Evolutionary conservation across 1,140 invertebrate species (phyloP), one percentile per base, ranked within the genome.

Genomic region (Carposina sasakii): DNA sequence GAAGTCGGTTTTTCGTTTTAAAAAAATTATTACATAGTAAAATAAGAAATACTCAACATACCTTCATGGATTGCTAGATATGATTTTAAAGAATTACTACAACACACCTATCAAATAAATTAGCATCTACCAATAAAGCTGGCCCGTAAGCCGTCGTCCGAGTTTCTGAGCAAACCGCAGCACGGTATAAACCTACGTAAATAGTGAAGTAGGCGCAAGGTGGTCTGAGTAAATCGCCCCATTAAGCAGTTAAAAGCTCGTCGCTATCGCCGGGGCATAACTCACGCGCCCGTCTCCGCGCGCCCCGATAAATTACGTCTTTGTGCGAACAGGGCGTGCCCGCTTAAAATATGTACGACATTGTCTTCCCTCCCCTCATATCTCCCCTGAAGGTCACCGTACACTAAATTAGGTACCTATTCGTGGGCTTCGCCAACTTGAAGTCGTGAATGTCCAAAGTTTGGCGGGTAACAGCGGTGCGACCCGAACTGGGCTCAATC

Each of bases 241-340:
- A 83, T 81, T 83, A 78, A 72, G 70, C 76, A 81, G 76, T 81
- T 83, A 83, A 83, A 83, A 83, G 78, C 76, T 79, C 78, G 74
- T 78, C 74, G 75, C 76, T 79, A 83, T 83, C 76, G 75, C 64
- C 67, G 67, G 67, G 52, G 71, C 71, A 83, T 83, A 78, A 83
- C 72, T 82, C 76, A 81, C 70, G 52, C 75, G 53, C 74, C 72
- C 74, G 76, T 78, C 78, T 82, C 75, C 75, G 67, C 76, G 73
- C 69, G 76, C 67, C 71, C 75, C 73, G 73, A 81, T 82, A 82
- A 82, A 82, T 82, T 78, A 78, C 69, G 67, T 67, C 75, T 77
- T 81, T 82, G 75, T 82, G 73, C 71, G 71, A 71, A 74, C 61
- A 48, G 68, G 74, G 76, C 78, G 76, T 74, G 68, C 70, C 73